Percentiles rank a stretch among this genome's conserved stretches.
These are phyloP conservation scores for Rhinogobius similis DNA, from an alignment of 2,113 vertebrate genomes.

Conservation along the genomic window DNA sequence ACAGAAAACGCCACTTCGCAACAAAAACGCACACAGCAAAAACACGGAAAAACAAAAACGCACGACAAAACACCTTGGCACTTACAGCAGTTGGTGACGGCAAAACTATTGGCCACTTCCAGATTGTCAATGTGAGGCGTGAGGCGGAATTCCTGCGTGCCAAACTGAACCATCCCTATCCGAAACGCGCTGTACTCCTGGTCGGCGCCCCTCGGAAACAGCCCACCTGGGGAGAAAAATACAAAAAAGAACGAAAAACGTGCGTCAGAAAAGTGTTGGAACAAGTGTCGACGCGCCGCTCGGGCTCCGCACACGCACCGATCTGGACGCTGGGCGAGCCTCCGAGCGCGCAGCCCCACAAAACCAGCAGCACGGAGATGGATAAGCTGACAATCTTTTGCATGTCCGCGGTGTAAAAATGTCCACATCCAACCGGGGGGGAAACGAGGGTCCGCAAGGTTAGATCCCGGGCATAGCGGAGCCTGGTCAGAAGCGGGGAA, in stretches of 20 bases:
- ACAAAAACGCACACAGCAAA: too few species aligned
- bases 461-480: slow-evolving; percentile 85
- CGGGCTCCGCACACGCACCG: slow-evolving; percentile 80
- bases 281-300: background rate
- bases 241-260: background rate
- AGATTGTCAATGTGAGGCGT: slow-evolving; percentile 98
- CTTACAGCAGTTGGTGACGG: slow-evolving; percentile 98
- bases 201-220: slow-evolving; percentile 96
- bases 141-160: slow-evolving; percentile 92
- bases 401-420: slow-evolving; percentile 87
- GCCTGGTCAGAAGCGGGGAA: slow-evolving; percentile 10
- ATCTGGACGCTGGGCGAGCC: slow-evolving; percentile 94
- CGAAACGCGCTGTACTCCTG: slow-evolving; percentile 99
- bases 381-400: slow-evolving; percentile 91
- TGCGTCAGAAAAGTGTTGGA: background rate
- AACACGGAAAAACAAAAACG: too few species aligned
- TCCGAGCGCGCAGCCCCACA: slow-evolving; percentile 89
- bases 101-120: slow-evolving; percentile 99
- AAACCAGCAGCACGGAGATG: slow-evolving; percentile 85
- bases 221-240: slow-evolving; percentile 83
- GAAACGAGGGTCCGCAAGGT: slow-evolving; percentile 66
- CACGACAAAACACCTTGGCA: slow-evolving; percentile 41
- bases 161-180: slow-evolving; percentile 96
- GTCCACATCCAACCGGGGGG: slow-evolving; percentile 82
- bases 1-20: background rate